Conservation (phyloP, 2,888 invertebrate genomes). For the Epinotia bilunana region DNA sequence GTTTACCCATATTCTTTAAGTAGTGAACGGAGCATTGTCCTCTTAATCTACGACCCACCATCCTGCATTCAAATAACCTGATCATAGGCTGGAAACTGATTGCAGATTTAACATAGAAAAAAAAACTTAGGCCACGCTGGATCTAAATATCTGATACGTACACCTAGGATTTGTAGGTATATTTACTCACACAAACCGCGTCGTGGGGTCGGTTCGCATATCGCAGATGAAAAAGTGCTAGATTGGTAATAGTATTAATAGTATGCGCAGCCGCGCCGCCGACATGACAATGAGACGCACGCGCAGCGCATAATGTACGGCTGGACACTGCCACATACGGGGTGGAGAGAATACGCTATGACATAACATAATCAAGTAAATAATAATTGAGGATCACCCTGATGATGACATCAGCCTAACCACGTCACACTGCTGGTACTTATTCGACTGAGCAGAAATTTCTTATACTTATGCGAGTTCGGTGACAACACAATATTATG, state of each 20-base stretch:
- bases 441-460: no score
- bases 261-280: conserved; percentile 56
- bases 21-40: no score
- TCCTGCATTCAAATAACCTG: no score
- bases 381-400: no score
- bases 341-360: conserved; percentile 32
- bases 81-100: no score
- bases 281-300: conserved; percentile 73
- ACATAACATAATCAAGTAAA: not conserved
- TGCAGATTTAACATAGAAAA: no score
- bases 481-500: no score
- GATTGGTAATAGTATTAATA: conserved; percentile 59
- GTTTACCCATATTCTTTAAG: no score
- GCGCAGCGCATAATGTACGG: conserved; percentile 71
- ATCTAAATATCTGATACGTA: not conserved
- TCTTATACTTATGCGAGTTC: no score
- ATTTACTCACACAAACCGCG: conserved; percentile 29
- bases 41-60: no score
- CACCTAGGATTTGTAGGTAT: not conserved
- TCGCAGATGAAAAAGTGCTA: conserved; percentile 59
- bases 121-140: not conserved
- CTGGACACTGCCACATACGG: conserved; percentile 49
- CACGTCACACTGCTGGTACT: no score
- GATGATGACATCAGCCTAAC: no score
- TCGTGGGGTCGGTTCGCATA: conserved; percentile 44